Evolutionary conservation across 1,140 invertebrate genomes (phyloP).

Genomic region (Drosophila grimshawi): DNA sequence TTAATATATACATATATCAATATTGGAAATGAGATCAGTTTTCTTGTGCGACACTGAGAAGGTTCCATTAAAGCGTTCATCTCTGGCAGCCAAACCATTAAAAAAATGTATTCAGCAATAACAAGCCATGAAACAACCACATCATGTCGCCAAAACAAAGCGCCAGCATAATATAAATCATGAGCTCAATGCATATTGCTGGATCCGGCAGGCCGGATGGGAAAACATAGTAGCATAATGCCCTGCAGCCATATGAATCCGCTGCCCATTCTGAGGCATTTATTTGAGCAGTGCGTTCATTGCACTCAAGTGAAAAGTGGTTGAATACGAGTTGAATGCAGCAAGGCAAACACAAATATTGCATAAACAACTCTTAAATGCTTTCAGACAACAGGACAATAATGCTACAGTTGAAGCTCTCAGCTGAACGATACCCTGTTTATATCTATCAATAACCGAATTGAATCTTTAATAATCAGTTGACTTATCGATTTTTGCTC

Average conservation of each 20-base stretch:
- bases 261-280: conserved; percentile 25
- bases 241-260: conserved; percentile 26
- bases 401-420: neutral
- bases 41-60: too few relatives aligned
- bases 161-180: conserved; percentile 68
- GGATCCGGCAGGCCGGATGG: conserved; percentile 33
- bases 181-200: conserved; percentile 71
- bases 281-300: conserved; percentile 38
- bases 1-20: too few relatives aligned
- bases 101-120: conserved; percentile 32
- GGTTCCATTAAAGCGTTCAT: neutral
- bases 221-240: conserved; percentile 23
- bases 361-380: conserved; percentile 68
- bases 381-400: conserved; percentile 31
- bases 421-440: neutral
- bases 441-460: neutral
- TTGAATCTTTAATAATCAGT: neutral
- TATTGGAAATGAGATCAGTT: too few relatives aligned
- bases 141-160: conserved; percentile 45
- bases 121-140: conserved; percentile 45
- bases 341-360: conserved; percentile 50
- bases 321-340: conserved; percentile 25
- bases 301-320: neutral
- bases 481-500: neutral
- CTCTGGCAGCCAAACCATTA: conserved; percentile 22